These are phyloP conservation scores for Saccostrea glomerata DNA, from an alignment of 1,140 invertebrate genomes.

Conservation along the genomic window DNA sequence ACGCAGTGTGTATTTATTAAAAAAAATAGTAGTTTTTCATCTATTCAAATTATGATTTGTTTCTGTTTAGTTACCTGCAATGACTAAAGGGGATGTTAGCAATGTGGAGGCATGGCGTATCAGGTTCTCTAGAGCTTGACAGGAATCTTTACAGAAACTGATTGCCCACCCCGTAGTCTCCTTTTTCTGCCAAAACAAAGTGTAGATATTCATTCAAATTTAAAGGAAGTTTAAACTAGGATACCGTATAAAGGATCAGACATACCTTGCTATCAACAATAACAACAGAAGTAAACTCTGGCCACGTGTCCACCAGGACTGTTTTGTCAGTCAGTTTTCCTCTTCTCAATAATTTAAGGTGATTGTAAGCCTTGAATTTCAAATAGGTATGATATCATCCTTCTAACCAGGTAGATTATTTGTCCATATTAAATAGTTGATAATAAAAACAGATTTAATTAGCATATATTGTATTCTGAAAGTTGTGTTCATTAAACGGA, in stretches of 20 bases:
- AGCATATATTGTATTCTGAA: no score
- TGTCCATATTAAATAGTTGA: not conserved
- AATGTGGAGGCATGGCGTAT: not conserved
- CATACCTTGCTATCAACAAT: not conserved
- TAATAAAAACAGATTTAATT: not conserved
- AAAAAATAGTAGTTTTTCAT: not conserved
- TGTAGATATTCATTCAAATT: not conserved
- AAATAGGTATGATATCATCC: no score
- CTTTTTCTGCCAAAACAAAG: not conserved
- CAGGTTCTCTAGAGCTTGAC: not conserved
- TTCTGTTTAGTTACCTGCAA: not conserved
- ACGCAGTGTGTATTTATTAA: not conserved
- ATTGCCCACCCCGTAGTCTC: not conserved
- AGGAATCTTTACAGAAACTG: not conserved
- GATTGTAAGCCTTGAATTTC: not conserved
- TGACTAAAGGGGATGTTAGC: not conserved
- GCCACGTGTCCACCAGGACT: slow-evolving; percentile 2
- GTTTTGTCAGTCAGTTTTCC: not conserved
- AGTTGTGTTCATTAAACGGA: no score
- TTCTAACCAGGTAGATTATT: no score
- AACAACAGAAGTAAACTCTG: not conserved
- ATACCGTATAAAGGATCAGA: not conserved
- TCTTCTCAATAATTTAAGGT: not conserved
- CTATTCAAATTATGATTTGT: no score
- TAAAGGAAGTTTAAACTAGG: not conserved